Evolutionary conservation across 2,113 vertebrate species (phyloP), one percentile per base, ranked within the genome.

Genomic region (Strix aluco): DNA sequence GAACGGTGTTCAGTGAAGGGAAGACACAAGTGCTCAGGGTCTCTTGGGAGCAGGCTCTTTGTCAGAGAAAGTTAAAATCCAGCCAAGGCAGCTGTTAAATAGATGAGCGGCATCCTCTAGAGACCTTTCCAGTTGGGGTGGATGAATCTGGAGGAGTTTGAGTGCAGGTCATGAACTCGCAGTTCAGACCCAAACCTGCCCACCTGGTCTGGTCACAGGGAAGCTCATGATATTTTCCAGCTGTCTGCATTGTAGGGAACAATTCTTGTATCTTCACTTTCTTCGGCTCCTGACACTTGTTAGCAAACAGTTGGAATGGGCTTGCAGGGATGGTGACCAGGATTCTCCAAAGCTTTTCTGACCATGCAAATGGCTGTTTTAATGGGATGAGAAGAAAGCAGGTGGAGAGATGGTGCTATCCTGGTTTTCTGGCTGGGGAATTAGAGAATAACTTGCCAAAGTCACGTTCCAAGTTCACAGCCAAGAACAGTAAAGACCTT

Each of bases 61-160:
- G 89, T 97, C 85, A 91, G 85, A 92, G 80, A 91, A 89, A 86
- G 88, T 86, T 74, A 34, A 75, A 85, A 61, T 19, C 44, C 84
- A 91, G 95, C 92, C 94, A 94, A 93, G 80, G 54, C 94, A 95
- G 92, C 95, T 96, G 94, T 89, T 87, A 88, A 92, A 81, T 67
- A 79, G 87, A 92, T 95, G 94, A 97, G 79, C 34, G 1, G 73
- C 74, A 92, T 87, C 88, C 95, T 89, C 95, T 36, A 19, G 97
- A 86, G 96, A 36, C 90, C n/a, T 47, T 65, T 95, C 10, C 65
- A 83, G 82, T 87, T 82, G 85, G 89, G 91, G 55, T 93, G 94
- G 94, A 94, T 96, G 92, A n/a, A 36, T 87, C 62, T 92, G 95
- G 91, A 96, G 95, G 94, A 95, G 95, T 96, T 78, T 18, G 91